Conservation (phyloP, 1,140 invertebrate genomes). For the Bombus vancouverensis region DNA sequence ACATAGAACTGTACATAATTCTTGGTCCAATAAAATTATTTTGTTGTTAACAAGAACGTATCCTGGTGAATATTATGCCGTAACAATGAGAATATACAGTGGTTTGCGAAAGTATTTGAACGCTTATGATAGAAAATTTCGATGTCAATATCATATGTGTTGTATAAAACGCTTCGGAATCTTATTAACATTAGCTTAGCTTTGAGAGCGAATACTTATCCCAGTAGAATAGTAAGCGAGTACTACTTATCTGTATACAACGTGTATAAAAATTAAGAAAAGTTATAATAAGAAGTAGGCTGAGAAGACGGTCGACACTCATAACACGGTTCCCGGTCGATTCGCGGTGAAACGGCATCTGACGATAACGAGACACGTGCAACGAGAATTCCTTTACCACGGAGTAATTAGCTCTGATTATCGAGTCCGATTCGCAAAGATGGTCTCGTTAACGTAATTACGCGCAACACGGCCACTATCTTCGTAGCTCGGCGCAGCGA, state of each 20-base stretch:
- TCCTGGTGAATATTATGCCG: background rate
- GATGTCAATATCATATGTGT: background rate
- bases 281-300: too few species aligned
- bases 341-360: conserved; percentile 1
- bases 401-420: background rate
- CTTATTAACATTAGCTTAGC: too few species aligned
- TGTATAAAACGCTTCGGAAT: background rate
- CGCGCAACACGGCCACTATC: background rate
- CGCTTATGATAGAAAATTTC: background rate
- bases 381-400: background rate
- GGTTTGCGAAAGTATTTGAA: background rate
- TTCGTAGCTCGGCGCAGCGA: too few species aligned
- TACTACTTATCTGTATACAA: too few species aligned
- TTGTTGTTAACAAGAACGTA: background rate
- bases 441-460: conserved; percentile 35
- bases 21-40: conserved; percentile 18
- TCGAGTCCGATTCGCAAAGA: conserved; percentile 11
- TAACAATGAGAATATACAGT: background rate
- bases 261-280: too few species aligned
- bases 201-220: too few species aligned
- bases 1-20: background rate
- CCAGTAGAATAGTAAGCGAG: too few species aligned
- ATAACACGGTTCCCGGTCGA: background rate
- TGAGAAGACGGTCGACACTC: background rate
- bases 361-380: background rate